Evolutionary conservation across 1,140 invertebrate genomes (phyloP), one percentile per base, ranked within the genome.

Genomic region (Nilaparvata lugens): DNA sequence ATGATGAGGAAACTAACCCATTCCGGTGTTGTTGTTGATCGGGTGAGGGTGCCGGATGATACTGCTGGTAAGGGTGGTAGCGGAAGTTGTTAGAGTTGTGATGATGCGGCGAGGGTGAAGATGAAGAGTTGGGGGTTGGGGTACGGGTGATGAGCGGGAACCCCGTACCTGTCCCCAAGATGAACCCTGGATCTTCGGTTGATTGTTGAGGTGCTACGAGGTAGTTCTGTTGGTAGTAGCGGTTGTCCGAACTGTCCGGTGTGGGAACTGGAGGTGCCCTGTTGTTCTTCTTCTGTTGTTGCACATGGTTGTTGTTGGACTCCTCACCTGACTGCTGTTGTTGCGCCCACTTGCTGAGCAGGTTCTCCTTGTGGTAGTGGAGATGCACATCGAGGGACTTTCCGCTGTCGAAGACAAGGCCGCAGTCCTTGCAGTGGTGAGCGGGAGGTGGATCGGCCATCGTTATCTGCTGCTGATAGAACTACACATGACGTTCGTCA

Each of bases 371-470:
- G 65, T 90, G 87, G 68, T 90, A 89, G 62, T 83, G 82, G 62
- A 88, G 74, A 75, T 91, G 87, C 58, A 89, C 87, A 65, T 88
- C 83, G 52, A 89, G 76, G 43, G 86, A 88, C 62, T 84, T 84
- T 31, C 81, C 77, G 66, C 84, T 84, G 67, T 89, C 86, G 67
- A 89, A 83, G 65, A 79, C 82, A 35, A 89, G 68, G 64, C 82
- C 80, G 75, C 87, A 89, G 71, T 87, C 82, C 69, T 85, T 84
- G 74, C 88, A 90, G 65, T 65, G 58, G 2, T 59, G 42, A 1
- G 51, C 58, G 25, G 58, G 31, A 2, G 31, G 56, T 0, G 24
- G 56, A 24, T 59, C 60, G 2, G 38, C 62, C 52, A 40, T 52
- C 16, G 38, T 60, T 31, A n/a, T 48, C 45, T 48, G 9, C 2